Evolutionary conservation across 2,797 vertebrate genomes (phyloP), one percentile per base, ranked within the genome.

Genomic region (Clarias platycephalus): DNA sequence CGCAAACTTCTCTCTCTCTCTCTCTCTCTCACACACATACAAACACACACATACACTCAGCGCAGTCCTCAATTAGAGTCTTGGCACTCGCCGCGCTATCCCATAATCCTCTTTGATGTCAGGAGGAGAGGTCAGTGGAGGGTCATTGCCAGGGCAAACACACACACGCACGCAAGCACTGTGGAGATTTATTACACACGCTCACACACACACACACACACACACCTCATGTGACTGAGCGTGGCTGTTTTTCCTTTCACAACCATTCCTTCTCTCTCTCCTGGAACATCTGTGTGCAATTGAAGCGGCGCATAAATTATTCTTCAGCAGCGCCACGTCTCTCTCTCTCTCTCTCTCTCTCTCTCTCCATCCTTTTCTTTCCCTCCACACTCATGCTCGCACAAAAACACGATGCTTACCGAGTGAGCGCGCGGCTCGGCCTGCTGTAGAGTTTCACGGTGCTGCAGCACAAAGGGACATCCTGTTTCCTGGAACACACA

Each of bases 191-290:
- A 70, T 84, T 87, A 86, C 83, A 84, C 81, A 85, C 74, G 85
- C 79, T 15, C 79, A 83, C 81, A 85, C 66, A 85, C 81, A 86
- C 79, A 24, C 79, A 83, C 81, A 85, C 66, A 85, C 81, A 86
- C 57, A 93, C 72, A 55, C 93, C 95, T 95, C 94, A 95, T 95
- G 93, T 92, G 92, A 93, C 93, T 91, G 92, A 93, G 92, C 91
- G 68, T 90, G 91, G 92, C 92, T 92, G 90, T 93, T 91, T 90
- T 88, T 85, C 89, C 85, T 85, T 85, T 83, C 77, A 72, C 55
- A 60, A 62, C 60, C 67, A 10, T 68, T 81, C 28, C 37, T 40
- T 80, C 70, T 79, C 60, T 53, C 85, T 75, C 78, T 58, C 49
- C 28, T 70, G 70, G 83, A 89, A 91, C 89, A 91, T 89, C 90